These are phyloP conservation scores for Tokudaia tokunoshimensis DNA, from an alignment of 2,797 vertebrate genomes.

Conservation along the genomic window DNA sequence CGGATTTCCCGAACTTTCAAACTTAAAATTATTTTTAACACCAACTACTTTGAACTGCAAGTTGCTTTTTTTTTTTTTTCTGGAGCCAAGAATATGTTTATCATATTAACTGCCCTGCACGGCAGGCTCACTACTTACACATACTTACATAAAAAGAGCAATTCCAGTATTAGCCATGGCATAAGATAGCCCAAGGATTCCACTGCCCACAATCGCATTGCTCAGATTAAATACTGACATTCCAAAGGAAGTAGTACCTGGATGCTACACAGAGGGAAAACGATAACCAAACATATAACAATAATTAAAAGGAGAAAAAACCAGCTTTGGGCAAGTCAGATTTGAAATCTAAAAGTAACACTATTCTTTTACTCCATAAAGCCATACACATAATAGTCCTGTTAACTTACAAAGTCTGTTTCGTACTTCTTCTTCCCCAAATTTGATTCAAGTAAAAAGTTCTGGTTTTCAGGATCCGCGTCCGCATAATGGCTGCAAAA, in stretches of 20 bases:
- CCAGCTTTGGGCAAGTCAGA: slow-evolving; percentile 81
- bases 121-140: slow-evolving; percentile 78
- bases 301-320: slow-evolving; percentile 78
- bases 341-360: slow-evolving; percentile 79
- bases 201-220: slow-evolving; percentile 99
- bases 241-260: slow-evolving; percentile 97
- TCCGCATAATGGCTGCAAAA: slow-evolving; percentile 91
- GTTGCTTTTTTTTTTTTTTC: slow-evolving; percentile 22
- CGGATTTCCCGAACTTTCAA: slow-evolving; percentile 18
- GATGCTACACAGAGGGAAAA: slow-evolving; percentile 90
- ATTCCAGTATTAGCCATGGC: slow-evolving; percentile 99
- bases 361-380: slow-evolving; percentile 74
- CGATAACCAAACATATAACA: slow-evolving; percentile 83
- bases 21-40: background rate
- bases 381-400: slow-evolving; percentile 45
- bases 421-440: slow-evolving; percentile 97
- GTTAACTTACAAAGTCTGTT: slow-evolving; percentile 95
- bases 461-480: slow-evolving; percentile 95
- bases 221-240: slow-evolving; percentile 99
- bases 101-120: slow-evolving; percentile 73
- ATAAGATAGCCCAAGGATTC: slow-evolving; percentile 97
- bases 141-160: slow-evolving; percentile 98
- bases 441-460: slow-evolving; percentile 94
- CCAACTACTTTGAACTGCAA: slow-evolving; percentile 63
- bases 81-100: slow-evolving; percentile 67